Evolutionary conservation across 1,140 invertebrate genomes (phyloP), one percentile per base, ranked within the genome.

Genomic region (Pogonomyrmex barbatus): DNA sequence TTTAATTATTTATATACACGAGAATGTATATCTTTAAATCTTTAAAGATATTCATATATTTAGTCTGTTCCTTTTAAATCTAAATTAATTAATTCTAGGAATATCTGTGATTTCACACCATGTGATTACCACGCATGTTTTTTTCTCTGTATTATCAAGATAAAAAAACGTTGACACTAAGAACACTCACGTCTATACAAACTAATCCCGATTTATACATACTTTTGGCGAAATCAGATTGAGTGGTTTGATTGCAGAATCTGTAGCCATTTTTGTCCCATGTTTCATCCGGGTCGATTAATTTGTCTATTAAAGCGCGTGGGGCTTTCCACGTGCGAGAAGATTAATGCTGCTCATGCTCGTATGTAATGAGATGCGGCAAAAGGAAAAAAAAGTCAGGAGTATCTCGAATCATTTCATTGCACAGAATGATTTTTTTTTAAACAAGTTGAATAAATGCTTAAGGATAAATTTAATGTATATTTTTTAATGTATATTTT

Each of bases 231-330:
- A 6, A 54, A 9, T 47, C 70, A 52, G 88, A 89, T 90, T 90
- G 88, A 89, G 88, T 81, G 75, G 79, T 85, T 65, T 52, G 63
- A 65, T 85, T 47, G 67, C 85, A 83, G 79, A 89, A 83, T 87
- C 52, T 6, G 14, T 68, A 24, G 24, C 76, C 60, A 54, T 78
- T 86, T 86, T 87, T 58, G 76, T 70, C 42, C 10, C 52, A 36
- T 50, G 82, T 54, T 85, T 60, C 86, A 58, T 65, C 14, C 50
- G 14, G 17, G 12, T 79, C 87, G 58, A 62, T 70, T 83, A 83
- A 83, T 83, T 83, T 68, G 54, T 83, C 79, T 75, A 73, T 73
- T 42, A 70, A 73, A 60, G 39, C 58, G 58, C 30, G 58, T 24
- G 58, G 56, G 33, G 47, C 54, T 83, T 83, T 83, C 54, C 68